Percentiles rank a stretch among this genome's conserved stretches.
phyloP scores from a whole-genome alignment of 2,888 invertebrate genomes.

The Dexiosoma caninum region DNA sequence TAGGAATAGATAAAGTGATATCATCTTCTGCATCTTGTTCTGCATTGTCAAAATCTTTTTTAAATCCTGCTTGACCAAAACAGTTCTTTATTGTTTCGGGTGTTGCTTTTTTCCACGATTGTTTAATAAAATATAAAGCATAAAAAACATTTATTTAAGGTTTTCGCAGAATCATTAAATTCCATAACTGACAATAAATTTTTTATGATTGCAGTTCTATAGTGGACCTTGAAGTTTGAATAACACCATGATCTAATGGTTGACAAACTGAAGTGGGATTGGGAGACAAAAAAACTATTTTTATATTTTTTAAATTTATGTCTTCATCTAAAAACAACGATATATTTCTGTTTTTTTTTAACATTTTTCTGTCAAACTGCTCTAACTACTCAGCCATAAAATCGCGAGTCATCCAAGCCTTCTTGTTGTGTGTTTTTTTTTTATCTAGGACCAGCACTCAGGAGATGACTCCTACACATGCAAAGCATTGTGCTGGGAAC shows the following conservation, averaged over 20 bases:
- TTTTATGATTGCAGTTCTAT: conserved; percentile 6
- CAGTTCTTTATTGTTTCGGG: conserved; percentile 42
- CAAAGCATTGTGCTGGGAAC: too few species aligned
- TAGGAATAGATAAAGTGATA: too few species aligned
- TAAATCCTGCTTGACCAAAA: too few species aligned
- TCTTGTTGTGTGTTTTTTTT: conserved; percentile 61
- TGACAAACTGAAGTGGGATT: conserved; percentile 56
- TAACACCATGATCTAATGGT: conserved; percentile 55
- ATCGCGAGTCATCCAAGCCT: conserved; percentile 66
- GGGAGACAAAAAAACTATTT: conserved; percentile 42
- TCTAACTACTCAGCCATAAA: conserved; percentile 58
- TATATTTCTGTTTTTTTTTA: conserved; percentile 35
- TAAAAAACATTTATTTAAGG: conserved; percentile 21
- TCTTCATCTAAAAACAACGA: conserved; percentile 47
- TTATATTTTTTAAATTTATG: conserved; percentile 33
- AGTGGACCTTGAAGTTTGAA: conserved; percentile 21
- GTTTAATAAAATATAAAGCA: conserved; percentile 48
- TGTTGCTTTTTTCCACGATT: conserved; percentile 41
- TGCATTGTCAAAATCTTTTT: too few species aligned
- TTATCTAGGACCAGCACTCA: too few species aligned
- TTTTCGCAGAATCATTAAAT: background rate
- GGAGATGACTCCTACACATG: too few species aligned
- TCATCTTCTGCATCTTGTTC: too few species aligned
- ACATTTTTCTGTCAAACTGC: conserved; percentile 47
- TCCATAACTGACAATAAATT: background rate